Base-by-base conservation (phyloP, 2,113 vertebrate genomes). In the Acanthochromis polyacanthus region DNA sequence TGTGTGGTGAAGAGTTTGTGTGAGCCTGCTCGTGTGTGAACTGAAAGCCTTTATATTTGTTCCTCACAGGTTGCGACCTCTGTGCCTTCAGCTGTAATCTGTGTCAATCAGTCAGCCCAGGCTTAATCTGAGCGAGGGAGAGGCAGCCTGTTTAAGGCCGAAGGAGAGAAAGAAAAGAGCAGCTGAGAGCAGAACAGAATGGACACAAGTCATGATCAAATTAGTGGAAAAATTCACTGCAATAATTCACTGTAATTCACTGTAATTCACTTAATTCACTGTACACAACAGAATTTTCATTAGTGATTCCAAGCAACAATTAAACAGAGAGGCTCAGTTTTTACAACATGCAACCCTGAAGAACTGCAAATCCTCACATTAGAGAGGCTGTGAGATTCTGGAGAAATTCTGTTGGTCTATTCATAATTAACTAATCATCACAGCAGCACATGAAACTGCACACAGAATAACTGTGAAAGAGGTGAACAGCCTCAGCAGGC, bases 91-190 rank as follows among this genome's bases (percentile, higher is more conserved):
- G 53, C 69, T 75, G 71, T 89, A 90, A 89, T 86, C 89, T 90
- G 86, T 89, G 84, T 89, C 90, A 89, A 89, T 90, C 89, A 92
- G 87, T 92, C 87, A 89, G 82, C 71, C 59, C 12, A 62, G 78
- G 75, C 82, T 86, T 90, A 92, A 92, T 90, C 89, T 90, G 84
- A 73, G 57, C 68, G 45, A 82, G 69, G 63, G 60, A 88, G 76
- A 78, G 73, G 71, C 70, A 67, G 84, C 63, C 72, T 72, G 78
- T 61, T 82, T 32, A 58, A 67, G 78, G 78, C 77, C 55, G 59
- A 67, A 57, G 78, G n/a, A 71, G 55, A 55, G 46, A 38, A 43
- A 48, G 55, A 86, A 65, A 58, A 45, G 59, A 77, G 68, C 57
- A n/a, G 12, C 20, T 30, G 63, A 52, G 38, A 38, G 70, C 10